Evolutionary conservation across 2,797 vertebrate species (phyloP), one percentile per base, ranked within the genome.

Genomic region (Rhinogobio ventralis): DNA sequence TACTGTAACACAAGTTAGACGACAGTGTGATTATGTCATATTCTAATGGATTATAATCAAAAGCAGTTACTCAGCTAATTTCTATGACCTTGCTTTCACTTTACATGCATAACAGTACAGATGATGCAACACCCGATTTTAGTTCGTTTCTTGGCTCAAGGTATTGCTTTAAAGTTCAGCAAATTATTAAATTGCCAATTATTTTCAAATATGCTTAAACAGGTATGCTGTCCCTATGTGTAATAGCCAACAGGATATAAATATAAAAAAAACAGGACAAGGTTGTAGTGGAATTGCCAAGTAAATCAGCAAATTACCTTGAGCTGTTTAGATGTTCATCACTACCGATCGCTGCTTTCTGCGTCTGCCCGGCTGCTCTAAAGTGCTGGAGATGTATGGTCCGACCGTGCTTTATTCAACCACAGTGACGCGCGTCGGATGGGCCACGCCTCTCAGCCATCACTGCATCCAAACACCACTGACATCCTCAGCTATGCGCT

Each of bases 61-160:
- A 72, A 46, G 7, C 2, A 14, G 11, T 46, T 62, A 39, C 14
- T n/a, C 23, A 49, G 55, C 39, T 33, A 7, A 17, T 30, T 5
- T 66, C 4, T 20, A 30, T 77, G 73, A 77, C 46, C 62, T 77
- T 69, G 51, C 19, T 84, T 84, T 78, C 39, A 46, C 36, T 78
- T 78, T 45, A 57, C 10, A 25, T 69, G 3, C 19, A 68, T 45
- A 51, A 39, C 64, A 51, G 45, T 6, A 46, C 8, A 78, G 60
- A 17, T 68, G 49, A 69, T 45, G 64, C 60, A 78, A 69, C 64
- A 67, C 4, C 14, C 13, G 46, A 0, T 15, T 51, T 45, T 14
- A 4, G 5, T 30, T 25, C 45, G 19, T 4, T 55, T 46, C 42
- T 7, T 33, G 25, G 25, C 10, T 28, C 60, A 11, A 49, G 10